These are phyloP conservation scores for Shargacucullia verbasci DNA, from an alignment of 2,888 invertebrate species.

Conservation along the genomic window DNA sequence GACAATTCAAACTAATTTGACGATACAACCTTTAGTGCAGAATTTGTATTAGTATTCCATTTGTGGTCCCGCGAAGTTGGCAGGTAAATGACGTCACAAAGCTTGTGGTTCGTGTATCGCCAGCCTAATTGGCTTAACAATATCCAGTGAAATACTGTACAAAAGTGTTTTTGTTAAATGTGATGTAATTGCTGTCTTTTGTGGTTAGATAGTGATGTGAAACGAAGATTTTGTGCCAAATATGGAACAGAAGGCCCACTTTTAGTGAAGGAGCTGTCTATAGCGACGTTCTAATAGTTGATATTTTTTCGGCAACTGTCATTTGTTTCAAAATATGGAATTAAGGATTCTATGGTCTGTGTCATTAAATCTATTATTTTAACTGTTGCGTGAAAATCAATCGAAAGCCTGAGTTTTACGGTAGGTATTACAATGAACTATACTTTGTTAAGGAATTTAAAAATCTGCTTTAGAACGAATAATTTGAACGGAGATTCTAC, in stretches of 20 bases:
- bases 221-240: constrained; percentile 37
- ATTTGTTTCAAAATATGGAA: too few species aligned
- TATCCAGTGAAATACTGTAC: constrained; percentile 41
- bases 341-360: too few species aligned
- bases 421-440: too few species aligned
- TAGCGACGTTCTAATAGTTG: too few species aligned
- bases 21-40: constrained; percentile 18
- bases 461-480: too few species aligned
- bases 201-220: constrained; percentile 28
- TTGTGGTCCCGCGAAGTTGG: constrained; percentile 53
- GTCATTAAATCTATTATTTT: too few species aligned
- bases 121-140: constrained; percentile 66
- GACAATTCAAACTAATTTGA: constrained; percentile 49
- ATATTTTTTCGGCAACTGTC: too few species aligned
- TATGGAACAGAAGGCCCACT: constrained; percentile 8
- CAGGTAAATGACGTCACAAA: constrained; percentile 70
- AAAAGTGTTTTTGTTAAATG: constrained; percentile 40
- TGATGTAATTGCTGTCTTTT: constrained; percentile 25
- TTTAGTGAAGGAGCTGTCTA: too few species aligned
- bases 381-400: too few species aligned
- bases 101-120: constrained; percentile 53
- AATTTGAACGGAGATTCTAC: too few species aligned
- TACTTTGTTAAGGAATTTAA: too few species aligned
- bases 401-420: too few species aligned
- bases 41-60: constrained; percentile 47